These are phyloP conservation scores for Neodiprion fabricii DNA, from an alignment of 1,140 invertebrate species.

Conservation along the genomic window DNA sequence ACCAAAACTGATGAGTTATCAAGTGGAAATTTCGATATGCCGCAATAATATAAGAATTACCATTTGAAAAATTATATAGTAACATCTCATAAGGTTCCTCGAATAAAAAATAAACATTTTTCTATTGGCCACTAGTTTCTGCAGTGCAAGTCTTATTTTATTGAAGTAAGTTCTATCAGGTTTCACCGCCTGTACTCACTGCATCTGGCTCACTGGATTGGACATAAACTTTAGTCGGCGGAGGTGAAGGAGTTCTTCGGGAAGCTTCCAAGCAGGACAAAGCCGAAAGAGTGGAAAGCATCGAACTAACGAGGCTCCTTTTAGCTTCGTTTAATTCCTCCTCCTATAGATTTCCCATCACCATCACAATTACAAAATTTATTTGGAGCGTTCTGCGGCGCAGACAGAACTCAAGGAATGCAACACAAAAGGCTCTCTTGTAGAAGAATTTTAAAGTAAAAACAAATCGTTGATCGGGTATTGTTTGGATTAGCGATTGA, in stretches of 20 bases:
- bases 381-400: too few relatives aligned
- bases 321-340: conserved; percentile 46
- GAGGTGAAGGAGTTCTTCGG: conserved; percentile 46
- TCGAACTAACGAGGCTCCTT: conserved; percentile 46
- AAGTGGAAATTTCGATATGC: neutral
- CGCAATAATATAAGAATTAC: too few relatives aligned
- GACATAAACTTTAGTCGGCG: conserved; percentile 51
- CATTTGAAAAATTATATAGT: too few relatives aligned
- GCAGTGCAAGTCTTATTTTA: neutral
- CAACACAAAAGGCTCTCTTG: too few relatives aligned
- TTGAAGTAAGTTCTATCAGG: neutral
- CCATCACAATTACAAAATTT: neutral
- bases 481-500: too few relatives aligned
- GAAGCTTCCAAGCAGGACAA: conserved; percentile 50
- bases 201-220: conserved; percentile 39
- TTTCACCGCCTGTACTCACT: conserved; percentile 33
- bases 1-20: neutral
- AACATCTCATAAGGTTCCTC: too few relatives aligned
- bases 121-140: neutral
- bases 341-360: conserved; percentile 41
- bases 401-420: too few relatives aligned
- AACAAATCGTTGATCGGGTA: too few relatives aligned
- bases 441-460: too few relatives aligned
- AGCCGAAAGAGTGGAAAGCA: conserved; percentile 51
- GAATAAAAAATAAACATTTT: too few relatives aligned